phyloP scores from a whole-genome alignment of 1,140 invertebrate species.

The Lasioglossum baleicum region DNA sequence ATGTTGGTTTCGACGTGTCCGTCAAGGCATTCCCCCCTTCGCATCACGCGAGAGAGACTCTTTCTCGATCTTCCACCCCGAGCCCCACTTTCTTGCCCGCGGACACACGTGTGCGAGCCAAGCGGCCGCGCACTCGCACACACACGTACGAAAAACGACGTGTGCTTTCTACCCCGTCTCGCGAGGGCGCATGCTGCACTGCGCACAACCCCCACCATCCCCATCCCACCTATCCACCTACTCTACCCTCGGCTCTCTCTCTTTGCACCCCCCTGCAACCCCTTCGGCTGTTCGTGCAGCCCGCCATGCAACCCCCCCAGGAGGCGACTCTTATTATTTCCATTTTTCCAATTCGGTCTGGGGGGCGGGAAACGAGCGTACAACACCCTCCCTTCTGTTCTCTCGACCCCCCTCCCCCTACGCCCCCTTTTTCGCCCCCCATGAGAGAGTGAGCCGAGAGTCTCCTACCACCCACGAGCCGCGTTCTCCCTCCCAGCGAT shows the following conservation, averaged over 20 bases:
- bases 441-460: no score
- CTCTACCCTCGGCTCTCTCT: slow-evolving; percentile 21
- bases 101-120: slow-evolving; percentile 45
- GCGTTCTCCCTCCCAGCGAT: slow-evolving; percentile 19
- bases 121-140: no score
- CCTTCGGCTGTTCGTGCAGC: slow-evolving; percentile 52
- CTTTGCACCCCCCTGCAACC: slow-evolving; percentile 33
- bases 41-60: slow-evolving; percentile 32
- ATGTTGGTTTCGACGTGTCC: slow-evolving; percentile 64
- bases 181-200: slow-evolving; percentile 74
- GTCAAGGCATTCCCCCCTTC: slow-evolving; percentile 50
- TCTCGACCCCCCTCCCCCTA: slow-evolving; percentile 27
- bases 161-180: slow-evolving; percentile 34
- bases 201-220: slow-evolving; percentile 68
- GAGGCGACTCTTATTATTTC: slow-evolving; percentile 77
- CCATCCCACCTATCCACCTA: slow-evolving; percentile 36
- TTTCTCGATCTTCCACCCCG: slow-evolving; percentile 52
- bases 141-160: slow-evolving; percentile 49
- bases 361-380: slow-evolving; percentile 62
- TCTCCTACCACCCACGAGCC: slow-evolving; percentile 37
- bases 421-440: background rate
- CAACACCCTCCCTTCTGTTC: slow-evolving; percentile 54
- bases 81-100: slow-evolving; percentile 42
- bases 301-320: slow-evolving; percentile 66
- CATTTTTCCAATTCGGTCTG: slow-evolving; percentile 77